Conservation (phyloP, 64 coral and sea anemone genomes). For the Montipora efflorescens region DNA sequence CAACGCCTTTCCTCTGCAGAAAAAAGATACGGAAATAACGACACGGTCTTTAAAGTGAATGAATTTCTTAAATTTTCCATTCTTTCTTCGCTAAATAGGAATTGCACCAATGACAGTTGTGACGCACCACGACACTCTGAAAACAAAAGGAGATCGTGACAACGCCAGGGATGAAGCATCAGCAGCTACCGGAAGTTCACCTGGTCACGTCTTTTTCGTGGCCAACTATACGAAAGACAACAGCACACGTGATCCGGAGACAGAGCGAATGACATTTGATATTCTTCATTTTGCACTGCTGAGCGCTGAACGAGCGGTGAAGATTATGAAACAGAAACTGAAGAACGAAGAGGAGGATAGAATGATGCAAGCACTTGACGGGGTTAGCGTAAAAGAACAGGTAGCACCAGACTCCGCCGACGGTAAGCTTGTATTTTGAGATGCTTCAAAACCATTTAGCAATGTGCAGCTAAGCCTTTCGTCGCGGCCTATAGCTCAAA, state of each 20-base stretch:
- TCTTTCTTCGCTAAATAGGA: constrained; percentile 16
- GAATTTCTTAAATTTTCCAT: not conserved
- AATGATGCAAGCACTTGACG: constrained; percentile 19
- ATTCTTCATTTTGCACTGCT: constrained; percentile 68
- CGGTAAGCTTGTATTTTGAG: not conserved
- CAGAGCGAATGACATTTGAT: constrained; percentile 63
- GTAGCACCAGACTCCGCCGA: not conserved
- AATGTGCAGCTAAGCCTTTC: too few species aligned
- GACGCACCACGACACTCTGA: constrained; percentile 67
- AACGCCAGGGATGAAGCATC: constrained; percentile 46
- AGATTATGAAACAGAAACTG: constrained; percentile 34
- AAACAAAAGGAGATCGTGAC: constrained; percentile 36
- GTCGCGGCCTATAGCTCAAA: too few species aligned
- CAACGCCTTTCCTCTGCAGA: not conserved
- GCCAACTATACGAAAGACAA: constrained; percentile 71
- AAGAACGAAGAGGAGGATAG: constrained; percentile 21
- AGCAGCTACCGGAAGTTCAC: constrained; percentile 61
- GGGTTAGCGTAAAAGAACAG: not conserved
- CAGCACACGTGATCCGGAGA: constrained; percentile 25
- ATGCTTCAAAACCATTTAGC: too few species aligned
- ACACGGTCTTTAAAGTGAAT: not conserved
- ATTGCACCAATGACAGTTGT: constrained; percentile 77
- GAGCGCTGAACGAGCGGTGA: constrained; percentile 61
- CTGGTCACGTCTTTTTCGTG: constrained; percentile 70
- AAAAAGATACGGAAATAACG: not conserved